Conservation (phyloP, 2,888 invertebrate species). For the Cosmopolites sordidus region DNA sequence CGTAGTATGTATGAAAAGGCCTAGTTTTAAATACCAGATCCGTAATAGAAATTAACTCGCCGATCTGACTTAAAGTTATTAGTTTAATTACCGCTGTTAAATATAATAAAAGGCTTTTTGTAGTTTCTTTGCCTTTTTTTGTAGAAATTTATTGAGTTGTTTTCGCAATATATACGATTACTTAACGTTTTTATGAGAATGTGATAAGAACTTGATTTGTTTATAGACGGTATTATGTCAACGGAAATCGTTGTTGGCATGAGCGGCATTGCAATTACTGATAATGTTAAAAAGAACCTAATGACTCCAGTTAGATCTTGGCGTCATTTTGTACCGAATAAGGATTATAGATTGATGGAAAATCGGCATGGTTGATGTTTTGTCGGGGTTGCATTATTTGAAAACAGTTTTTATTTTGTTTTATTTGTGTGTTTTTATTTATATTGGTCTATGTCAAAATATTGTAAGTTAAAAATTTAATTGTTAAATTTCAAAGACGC, state of each 20-base stretch:
- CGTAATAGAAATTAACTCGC: conserved; percentile 41
- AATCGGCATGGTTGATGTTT: too few relatives aligned
- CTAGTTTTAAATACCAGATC: conserved; percentile 39
- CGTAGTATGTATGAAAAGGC: conserved; percentile 41
- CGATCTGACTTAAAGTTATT: conserved; percentile 40
- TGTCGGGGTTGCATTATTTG: too few relatives aligned
- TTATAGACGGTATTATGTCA: not conserved
- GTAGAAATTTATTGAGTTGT: not conserved
- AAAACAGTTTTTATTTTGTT: too few relatives aligned
- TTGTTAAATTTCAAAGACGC: too few relatives aligned
- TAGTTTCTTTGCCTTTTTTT: not conserved
- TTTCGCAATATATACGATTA: not conserved
- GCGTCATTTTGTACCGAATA: too few relatives aligned
- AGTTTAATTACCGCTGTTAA: conserved; percentile 34
- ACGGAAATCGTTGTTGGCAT: not conserved
- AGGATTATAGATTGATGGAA: too few relatives aligned
- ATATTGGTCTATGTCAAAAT: too few relatives aligned
- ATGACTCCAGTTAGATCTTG: too few relatives aligned
- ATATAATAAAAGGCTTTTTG: conserved; percentile 6
- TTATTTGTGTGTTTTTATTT: too few relatives aligned
- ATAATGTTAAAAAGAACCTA: too few relatives aligned
- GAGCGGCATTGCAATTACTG: too few relatives aligned
- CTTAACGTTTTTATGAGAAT: not conserved
- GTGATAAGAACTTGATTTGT: not conserved
- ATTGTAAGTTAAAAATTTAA: too few relatives aligned